A percentile compares a stretch with the other conserved stretches of the same genome.
phyloP scores from a whole-genome alignment of 2,797 vertebrate species.

The Smutsia gigantea region DNA sequence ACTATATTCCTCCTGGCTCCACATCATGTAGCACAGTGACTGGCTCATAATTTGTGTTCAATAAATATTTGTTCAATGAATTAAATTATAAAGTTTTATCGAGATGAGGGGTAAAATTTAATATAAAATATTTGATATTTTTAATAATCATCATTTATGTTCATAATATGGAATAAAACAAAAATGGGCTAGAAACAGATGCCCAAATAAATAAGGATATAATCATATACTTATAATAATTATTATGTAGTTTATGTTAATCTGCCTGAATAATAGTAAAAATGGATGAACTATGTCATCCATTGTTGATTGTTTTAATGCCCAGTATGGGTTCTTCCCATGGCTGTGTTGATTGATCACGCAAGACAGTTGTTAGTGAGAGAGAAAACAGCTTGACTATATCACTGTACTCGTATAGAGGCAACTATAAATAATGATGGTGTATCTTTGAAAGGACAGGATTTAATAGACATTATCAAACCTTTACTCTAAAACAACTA shows the following conservation, averaged over 20 bases:
- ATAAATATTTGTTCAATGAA: background rate
- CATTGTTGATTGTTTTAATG: conserved; percentile 57
- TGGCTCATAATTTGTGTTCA: background rate
- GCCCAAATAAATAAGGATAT: conserved; percentile 27
- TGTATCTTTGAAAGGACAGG: background rate
- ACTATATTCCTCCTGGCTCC: background rate
- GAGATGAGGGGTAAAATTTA: background rate
- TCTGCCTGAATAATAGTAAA: conserved; percentile 29
- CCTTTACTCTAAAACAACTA: background rate
- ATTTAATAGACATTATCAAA: background rate
- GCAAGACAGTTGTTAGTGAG: conserved; percentile 10
- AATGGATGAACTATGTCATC: background rate
- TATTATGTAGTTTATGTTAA: conserved; percentile 49
- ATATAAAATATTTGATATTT: conserved; percentile 30
- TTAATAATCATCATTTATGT: background rate
- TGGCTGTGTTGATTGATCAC: background rate
- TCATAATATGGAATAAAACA: conserved; percentile 13
- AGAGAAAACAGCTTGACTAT: background rate
- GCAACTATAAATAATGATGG: background rate
- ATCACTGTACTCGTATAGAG: background rate
- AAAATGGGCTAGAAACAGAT: conserved; percentile 33
- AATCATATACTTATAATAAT: conserved; percentile 54
- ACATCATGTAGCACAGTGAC: background rate
- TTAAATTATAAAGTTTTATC: background rate
- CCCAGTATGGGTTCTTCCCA: background rate